Evolutionary conservation across 2,888 invertebrate genomes (phyloP).

Genomic region (Lepeophtheirus nordmannii): DNA sequence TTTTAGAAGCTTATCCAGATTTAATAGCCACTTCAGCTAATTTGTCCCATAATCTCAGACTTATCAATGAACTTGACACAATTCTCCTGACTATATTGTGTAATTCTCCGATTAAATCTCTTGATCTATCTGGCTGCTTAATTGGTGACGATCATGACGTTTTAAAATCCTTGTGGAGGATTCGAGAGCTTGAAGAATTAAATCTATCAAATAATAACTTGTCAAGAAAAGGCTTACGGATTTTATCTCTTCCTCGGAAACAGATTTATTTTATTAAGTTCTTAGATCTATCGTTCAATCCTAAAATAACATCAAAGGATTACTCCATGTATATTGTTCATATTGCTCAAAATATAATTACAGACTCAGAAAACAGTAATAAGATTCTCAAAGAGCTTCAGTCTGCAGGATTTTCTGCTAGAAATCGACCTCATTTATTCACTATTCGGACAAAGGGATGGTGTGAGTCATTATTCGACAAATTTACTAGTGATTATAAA

Average conservation of each 20-base stretch:
- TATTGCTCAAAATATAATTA: background rate
- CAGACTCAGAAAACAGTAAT: background rate
- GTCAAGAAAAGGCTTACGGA: background rate
- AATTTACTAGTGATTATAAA: background rate
- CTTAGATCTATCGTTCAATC: background rate
- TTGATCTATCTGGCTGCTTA: background rate
- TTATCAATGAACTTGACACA: background rate
- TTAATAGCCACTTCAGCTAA: background rate
- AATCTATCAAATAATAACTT: background rate
- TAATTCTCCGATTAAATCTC: background rate
- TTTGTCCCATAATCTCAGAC: background rate
- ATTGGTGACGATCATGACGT: conserved; percentile 1
- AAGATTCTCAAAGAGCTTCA: background rate
- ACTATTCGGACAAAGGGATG: background rate
- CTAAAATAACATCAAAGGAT: background rate
- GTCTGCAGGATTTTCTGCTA: background rate
- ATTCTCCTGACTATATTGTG: background rate
- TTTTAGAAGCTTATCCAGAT: background rate
- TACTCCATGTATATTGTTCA: background rate
- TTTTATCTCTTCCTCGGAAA: background rate
- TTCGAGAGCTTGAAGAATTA: background rate
- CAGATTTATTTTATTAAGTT: background rate
- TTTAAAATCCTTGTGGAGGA: background rate
- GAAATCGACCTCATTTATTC: background rate
- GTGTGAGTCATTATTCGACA: background rate